These are phyloP conservation scores for Sinella curviseta DNA, from an alignment of 1,140 invertebrate genomes.

Conservation along the genomic window DNA sequence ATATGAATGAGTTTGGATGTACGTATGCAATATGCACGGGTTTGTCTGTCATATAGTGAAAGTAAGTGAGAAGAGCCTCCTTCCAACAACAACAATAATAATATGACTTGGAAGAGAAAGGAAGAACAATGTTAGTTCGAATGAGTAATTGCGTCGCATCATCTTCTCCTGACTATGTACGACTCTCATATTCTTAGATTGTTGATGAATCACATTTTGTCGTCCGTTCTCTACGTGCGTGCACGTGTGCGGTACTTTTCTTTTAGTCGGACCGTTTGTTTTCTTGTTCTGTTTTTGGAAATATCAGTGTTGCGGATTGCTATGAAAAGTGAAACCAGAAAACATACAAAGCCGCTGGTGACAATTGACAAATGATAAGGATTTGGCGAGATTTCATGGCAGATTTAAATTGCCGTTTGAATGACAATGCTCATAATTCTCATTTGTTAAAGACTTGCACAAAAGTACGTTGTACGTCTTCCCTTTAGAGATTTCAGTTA, in stretches of 20 bases:
- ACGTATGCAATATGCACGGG: background rate
- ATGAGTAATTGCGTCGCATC: slow-evolving; percentile 6
- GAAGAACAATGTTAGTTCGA: background rate
- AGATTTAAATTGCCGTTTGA: slow-evolving; percentile 4
- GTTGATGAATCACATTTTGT: background rate
- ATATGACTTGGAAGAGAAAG: too few relatives aligned
- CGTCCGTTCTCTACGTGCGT: background rate
- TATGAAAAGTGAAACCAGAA: background rate
- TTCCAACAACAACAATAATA: too few relatives aligned
- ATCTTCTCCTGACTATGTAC: background rate
- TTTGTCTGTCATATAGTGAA: background rate
- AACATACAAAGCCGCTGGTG: background rate
- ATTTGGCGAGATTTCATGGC: slow-evolving; percentile 15
- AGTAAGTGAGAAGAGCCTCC: background rate
- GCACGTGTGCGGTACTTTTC: background rate
- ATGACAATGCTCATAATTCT: background rate
- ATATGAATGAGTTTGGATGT: background rate
- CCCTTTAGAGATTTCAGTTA: too few relatives aligned
- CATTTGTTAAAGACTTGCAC: background rate
- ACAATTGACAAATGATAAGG: slow-evolving; percentile 26
- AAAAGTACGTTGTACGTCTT: too few relatives aligned
- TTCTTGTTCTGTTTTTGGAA: too few relatives aligned
- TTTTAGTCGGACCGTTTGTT: too few relatives aligned
- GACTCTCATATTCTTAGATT: slow-evolving; percentile 1
- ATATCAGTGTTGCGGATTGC: too few relatives aligned